Conservation (phyloP, 53 echinoderm and acorn worm species). For the Mesocentrotus franciscanus region DNA sequence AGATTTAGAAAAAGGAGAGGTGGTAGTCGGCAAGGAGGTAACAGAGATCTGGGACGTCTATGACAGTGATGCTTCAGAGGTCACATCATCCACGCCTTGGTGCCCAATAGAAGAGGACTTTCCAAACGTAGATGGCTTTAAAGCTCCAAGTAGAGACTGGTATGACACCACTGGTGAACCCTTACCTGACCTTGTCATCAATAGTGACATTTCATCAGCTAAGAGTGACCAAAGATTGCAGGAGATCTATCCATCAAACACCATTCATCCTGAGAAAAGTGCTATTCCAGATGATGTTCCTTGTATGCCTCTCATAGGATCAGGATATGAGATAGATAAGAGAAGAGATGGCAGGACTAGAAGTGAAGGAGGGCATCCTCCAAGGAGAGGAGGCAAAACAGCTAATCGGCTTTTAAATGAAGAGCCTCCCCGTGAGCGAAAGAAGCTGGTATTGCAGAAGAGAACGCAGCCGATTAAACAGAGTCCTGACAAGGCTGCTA, state of each 20-base stretch:
- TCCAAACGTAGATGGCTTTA: neutral
- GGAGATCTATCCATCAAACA: slow-evolving; percentile 36
- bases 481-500: neutral
- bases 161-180: slow-evolving; percentile 1
- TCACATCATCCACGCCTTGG: slow-evolving; percentile 9
- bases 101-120: neutral
- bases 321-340: neutral
- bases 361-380: neutral
- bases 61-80: slow-evolving; percentile 25
- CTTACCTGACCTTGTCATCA: neutral
- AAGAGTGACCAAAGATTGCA: neutral
- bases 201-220: neutral
- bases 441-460: slow-evolving; percentile 85
- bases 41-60: slow-evolving; percentile 57
- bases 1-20: neutral
- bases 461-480: slow-evolving; percentile 71
- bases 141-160: slow-evolving; percentile 57
- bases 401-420: neutral
- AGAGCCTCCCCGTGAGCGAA: slow-evolving; percentile 80
- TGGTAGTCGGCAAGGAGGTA: neutral
- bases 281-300: slow-evolving; percentile 10
- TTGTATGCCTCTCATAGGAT: slow-evolving; percentile 18
- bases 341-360: neutral
- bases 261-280: neutral
- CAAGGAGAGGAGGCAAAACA: neutral